These are phyloP conservation scores for Diachrysia chrysitis DNA, from an alignment of 2,888 invertebrate genomes.

Conservation along the genomic window DNA sequence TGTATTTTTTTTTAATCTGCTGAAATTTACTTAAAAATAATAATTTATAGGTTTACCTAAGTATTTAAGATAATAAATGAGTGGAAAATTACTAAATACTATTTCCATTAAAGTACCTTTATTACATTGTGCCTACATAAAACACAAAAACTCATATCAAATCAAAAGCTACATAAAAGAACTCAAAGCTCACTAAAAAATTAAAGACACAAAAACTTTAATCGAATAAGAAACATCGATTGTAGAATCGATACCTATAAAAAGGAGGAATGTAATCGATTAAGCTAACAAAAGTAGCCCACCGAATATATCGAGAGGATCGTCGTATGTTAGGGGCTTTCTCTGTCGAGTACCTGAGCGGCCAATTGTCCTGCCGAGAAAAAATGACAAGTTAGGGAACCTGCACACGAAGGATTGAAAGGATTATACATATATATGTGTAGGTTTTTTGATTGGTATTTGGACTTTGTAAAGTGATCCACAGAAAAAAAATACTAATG, in stretches of 20 bases:
- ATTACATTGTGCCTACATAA: neutral
- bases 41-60: too few relatives aligned
- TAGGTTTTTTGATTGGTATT: too few relatives aligned
- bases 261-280: constrained; percentile 58
- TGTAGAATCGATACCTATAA: constrained; percentile 54
- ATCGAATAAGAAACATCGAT: constrained; percentile 56
- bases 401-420: constrained; percentile 59
- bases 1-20: too few relatives aligned
- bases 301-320: constrained; percentile 71
- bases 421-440: neutral
- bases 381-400: constrained; percentile 75
- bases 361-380: constrained; percentile 69
- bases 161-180: neutral
- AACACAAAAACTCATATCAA: neutral
- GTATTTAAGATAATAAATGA: too few relatives aligned
- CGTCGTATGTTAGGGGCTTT: constrained; percentile 73
- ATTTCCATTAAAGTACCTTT: too few relatives aligned
- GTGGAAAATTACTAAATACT: too few relatives aligned
- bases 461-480: too few relatives aligned
- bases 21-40: too few relatives aligned
- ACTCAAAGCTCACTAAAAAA: constrained; percentile 5
- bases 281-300: constrained; percentile 66
- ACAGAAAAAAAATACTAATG: too few relatives aligned
- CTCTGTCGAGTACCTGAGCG: constrained; percentile 62
- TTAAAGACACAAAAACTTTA: constrained; percentile 35